phyloP scores from a whole-genome alignment of 2,113 vertebrate species.

The Nothobranchius kuhntae region DNA sequence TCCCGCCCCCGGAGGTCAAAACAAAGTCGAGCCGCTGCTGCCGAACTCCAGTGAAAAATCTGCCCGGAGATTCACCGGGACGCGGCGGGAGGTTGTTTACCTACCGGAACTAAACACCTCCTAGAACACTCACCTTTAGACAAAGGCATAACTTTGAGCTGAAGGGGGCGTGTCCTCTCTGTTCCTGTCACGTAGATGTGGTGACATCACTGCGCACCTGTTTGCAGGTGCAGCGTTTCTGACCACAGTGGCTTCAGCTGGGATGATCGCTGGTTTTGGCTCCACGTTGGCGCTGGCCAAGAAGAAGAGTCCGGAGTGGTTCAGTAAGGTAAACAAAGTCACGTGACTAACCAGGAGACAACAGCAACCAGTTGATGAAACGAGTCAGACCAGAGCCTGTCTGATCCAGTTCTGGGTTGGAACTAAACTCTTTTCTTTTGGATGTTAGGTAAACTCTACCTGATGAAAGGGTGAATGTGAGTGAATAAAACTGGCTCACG shows the following conservation, averaged over 20 bases:
- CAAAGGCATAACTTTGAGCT: no score
- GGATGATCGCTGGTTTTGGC: constrained; percentile 90
- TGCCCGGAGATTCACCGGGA: background rate
- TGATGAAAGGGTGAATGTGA: no score
- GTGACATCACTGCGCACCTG: constrained; percentile 2
- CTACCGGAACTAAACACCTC: no score
- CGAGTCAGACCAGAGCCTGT: no score
- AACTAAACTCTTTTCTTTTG: no score
- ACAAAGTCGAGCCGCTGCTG: background rate
- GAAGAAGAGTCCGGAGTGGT: constrained; percentile 92
- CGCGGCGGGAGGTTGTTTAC: no score
- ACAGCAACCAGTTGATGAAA: no score
- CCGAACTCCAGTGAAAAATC: background rate
- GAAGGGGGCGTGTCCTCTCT: no score
- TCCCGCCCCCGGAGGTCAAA: constrained; percentile 2
- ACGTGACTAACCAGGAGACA: background rate
- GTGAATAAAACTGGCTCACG: no score
- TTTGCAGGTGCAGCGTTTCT: constrained; percentile 89
- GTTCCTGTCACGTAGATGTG: background rate
- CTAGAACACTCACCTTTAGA: no score
- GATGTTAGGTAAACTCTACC: no score
- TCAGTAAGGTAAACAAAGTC: constrained; percentile 84
- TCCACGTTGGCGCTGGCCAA: constrained; percentile 90
- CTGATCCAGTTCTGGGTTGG: no score
- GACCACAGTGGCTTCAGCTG: constrained; percentile 83